A percentile compares a stretch with the other conserved stretches of the same genome.
Evolutionary conservation across 2,888 invertebrate genomes (phyloP).

Genomic region (Venusia cambrica): DNA sequence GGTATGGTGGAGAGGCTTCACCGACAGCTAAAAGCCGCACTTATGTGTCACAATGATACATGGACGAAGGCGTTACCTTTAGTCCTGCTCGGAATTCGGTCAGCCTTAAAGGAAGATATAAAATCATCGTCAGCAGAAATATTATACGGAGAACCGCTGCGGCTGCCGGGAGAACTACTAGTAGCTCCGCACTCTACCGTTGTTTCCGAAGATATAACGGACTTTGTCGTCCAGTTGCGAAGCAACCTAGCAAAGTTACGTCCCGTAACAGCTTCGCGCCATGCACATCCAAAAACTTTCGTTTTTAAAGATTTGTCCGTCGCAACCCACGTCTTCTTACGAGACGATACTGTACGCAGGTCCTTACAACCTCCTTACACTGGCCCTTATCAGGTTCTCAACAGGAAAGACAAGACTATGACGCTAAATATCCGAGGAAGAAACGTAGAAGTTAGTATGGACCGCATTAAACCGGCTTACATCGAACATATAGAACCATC

Average conservation of each 20-base stretch:
- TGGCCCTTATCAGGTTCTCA: slow-evolving; percentile 13
- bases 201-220: background rate
- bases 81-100: slow-evolving; percentile 15
- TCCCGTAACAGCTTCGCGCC: slow-evolving; percentile 5
- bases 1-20: slow-evolving; percentile 21
- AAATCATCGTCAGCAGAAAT: slow-evolving; percentile 32
- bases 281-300: background rate
- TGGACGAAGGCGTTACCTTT: slow-evolving; percentile 16
- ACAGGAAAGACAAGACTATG: background rate
- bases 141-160: slow-evolving; percentile 32
- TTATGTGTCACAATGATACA: slow-evolving; percentile 13
- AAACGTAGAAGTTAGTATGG: slow-evolving; percentile 9
- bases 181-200: background rate
- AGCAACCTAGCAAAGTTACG: background rate
- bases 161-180: slow-evolving; percentile 34
- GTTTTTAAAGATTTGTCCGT: slow-evolving; percentile 1
- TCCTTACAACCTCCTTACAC: slow-evolving; percentile 21
- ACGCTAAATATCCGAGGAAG: background rate
- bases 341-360: slow-evolving; percentile 17
- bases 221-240: slow-evolving; percentile 1
- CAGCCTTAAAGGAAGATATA: slow-evolving; percentile 21
- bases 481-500: background rate
- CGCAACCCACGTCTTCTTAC: slow-evolving; percentile 15
- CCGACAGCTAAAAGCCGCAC: slow-evolving; percentile 15
- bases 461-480: slow-evolving; percentile 33